Conservation (phyloP, 1,140 invertebrate genomes). For the Battus philenor region DNA sequence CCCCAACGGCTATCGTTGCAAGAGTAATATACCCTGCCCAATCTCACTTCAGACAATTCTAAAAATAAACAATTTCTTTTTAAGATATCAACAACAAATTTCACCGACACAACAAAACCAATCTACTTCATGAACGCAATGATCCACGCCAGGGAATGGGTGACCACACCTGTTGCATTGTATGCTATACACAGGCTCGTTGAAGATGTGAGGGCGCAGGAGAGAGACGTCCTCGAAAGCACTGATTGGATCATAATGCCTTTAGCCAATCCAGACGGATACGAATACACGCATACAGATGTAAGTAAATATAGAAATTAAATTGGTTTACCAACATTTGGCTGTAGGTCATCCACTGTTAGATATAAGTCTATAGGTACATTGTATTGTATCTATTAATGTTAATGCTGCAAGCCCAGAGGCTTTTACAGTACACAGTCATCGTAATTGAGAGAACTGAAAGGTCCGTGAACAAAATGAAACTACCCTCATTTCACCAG, state of each 20-base stretch:
- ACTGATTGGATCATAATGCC: constrained; percentile 74
- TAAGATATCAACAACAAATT: constrained; percentile 40
- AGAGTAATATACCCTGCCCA: no score
- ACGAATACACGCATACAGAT: constrained; percentile 58
- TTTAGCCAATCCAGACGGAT: constrained; percentile 77
- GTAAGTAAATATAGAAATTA: constrained; percentile 30
- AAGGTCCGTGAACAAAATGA: no score
- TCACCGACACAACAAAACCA: constrained; percentile 33
- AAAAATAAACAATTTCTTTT: no score
- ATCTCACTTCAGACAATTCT: no score
- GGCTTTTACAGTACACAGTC: no score
- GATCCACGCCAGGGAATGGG: constrained; percentile 84
- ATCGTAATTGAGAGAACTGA: no score
- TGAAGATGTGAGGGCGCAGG: constrained; percentile 56
- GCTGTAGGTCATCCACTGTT: no score
- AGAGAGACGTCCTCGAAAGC: constrained; percentile 36
- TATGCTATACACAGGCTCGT: constrained; percentile 79
- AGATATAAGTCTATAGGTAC: no score
- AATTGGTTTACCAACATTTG: background rate
- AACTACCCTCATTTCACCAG: no score
- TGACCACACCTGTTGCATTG: constrained; percentile 77
- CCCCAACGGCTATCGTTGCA: no score
- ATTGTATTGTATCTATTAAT: no score
- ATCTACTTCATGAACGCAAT: constrained; percentile 72
- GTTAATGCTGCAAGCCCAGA: no score